Evolutionary conservation across 2,113 vertebrate species (phyloP).

Genomic region (Laticauda colubrina): DNA sequence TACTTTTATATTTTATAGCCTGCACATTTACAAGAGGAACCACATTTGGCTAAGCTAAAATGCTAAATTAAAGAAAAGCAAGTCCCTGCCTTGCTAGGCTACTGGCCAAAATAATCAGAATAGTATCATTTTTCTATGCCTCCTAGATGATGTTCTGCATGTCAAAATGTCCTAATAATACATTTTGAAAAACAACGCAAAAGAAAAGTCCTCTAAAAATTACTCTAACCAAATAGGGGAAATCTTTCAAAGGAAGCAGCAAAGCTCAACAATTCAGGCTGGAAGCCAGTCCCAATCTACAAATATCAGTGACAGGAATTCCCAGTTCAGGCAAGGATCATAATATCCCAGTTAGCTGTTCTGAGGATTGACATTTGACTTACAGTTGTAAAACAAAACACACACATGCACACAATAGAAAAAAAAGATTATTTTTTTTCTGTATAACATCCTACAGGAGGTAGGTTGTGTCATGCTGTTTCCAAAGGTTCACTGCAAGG

Average conservation of each 20-base stretch:
- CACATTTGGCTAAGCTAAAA: conserved; percentile 23
- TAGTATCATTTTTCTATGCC: conserved; percentile 5
- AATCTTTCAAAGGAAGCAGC: conserved; percentile 16
- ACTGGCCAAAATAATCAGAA: neutral
- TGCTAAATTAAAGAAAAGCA: conserved; percentile 35
- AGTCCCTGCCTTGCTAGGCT: conserved; percentile 9
- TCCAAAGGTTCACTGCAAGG: neutral
- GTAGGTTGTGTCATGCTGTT: neutral
- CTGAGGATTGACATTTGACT: neutral
- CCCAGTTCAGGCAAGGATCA: conserved; percentile 28
- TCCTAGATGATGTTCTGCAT: neutral
- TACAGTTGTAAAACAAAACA: neutral
- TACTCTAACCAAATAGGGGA: conserved; percentile 29
- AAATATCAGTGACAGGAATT: conserved; percentile 18
- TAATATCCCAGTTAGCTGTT: neutral
- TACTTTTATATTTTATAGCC: conserved; percentile 11
- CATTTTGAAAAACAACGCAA: conserved; percentile 23
- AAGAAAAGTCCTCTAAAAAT: conserved; percentile 20
- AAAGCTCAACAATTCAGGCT: conserved; percentile 13
- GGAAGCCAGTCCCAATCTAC: conserved; percentile 26
- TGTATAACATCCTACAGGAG: neutral
- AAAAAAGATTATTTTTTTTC: neutral
- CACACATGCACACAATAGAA: neutral
- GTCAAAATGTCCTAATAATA: conserved; percentile 12
- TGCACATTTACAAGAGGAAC: conserved; percentile 14